Evolutionary conservation across 2,113 vertebrate species (phyloP), one percentile per base, ranked within the genome.

Genomic region (Pelodiscus sinensis): DNA sequence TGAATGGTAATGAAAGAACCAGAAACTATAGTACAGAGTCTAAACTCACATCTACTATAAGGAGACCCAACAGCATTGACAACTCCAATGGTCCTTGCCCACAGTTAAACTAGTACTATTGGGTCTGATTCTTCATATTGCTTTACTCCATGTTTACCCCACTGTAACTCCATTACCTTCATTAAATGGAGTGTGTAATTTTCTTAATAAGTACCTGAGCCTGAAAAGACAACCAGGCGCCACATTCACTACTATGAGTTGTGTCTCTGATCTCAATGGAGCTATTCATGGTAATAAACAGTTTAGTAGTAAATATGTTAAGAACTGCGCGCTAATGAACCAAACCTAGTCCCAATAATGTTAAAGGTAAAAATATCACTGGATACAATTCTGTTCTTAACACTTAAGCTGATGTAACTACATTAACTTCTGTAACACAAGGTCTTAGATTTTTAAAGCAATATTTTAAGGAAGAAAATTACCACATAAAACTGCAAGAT

Each of bases 101-200:
- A 62, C 54, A 82, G 24, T 57, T 65, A 11, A 85, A 81, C 88
- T 92, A 87, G 91, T 38, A 60, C 51, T 73, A 9, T 81, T 81
- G 55, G 19, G 9, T 80, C 81, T 94, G 81, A 83, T 89, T 88
- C 38, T 15, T 88, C 86, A 86, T 0, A 1, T 27, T 79, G 4
- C 16, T 31, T 93, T 94, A 29, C 1, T 50, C 93, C 84, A 92
- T 71, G 79, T 88, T 94, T 78, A 79, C 57, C 52, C 77, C 91
- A 44, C 93, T 93, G 65, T 52, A 95, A 44, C 24, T 93, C 81
- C 71, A 94, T 79, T 95, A 62, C 85, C 93, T 90, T 89, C 86
- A 85, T 52, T 92, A 94, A 96, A 94, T 90, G 82, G 79, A 91
- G 90, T 80, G 68, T 94, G 54, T n/a, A 1, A 62, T 92, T 90